Conservation (phyloP, 2,113 vertebrate genomes). For the Caranx melampygus region DNA sequence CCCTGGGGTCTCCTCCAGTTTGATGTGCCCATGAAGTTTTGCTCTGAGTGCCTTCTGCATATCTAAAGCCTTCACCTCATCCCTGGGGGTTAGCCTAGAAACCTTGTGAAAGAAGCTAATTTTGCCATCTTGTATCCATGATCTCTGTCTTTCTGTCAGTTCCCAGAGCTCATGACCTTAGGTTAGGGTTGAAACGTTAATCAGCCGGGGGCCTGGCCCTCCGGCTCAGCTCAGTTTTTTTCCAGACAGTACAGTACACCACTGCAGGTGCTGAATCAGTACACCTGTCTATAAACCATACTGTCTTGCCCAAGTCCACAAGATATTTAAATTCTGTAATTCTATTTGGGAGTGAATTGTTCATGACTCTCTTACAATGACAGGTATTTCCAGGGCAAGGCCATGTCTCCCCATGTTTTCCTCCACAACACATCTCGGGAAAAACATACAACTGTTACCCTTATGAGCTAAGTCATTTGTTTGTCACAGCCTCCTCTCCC, state of each 20-base stretch:
- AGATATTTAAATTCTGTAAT: not conserved
- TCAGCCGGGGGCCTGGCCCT: not conserved
- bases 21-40: slow-evolving; percentile 20
- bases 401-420: not conserved
- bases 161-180: slow-evolving; percentile 19
- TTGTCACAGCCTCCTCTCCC: not conserved
- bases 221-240: not conserved
- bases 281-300: slow-evolving; percentile 5
- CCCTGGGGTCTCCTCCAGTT: slow-evolving; percentile 3
- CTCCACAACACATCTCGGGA: not conserved
- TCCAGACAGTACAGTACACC: not conserved
- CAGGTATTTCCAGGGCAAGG: slow-evolving; percentile 7
- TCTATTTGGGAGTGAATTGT: not conserved
- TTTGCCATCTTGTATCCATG: slow-evolving; percentile 1
- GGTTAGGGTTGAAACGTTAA: not conserved
- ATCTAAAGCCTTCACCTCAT: slow-evolving; percentile 23
- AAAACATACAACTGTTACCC: not conserved
- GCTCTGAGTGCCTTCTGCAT: slow-evolving; percentile 26
- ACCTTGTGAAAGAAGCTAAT: slow-evolving; percentile 1
- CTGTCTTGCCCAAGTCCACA: not conserved
- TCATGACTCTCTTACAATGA: not conserved
- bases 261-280: not conserved
- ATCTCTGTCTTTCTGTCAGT: slow-evolving; percentile 11
- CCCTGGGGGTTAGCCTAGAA: slow-evolving; percentile 13
- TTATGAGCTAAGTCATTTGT: slow-evolving; percentile 10